Evolutionary conservation across 1,140 invertebrate genomes (phyloP).

Genomic region (Drepana arcuata): DNA sequence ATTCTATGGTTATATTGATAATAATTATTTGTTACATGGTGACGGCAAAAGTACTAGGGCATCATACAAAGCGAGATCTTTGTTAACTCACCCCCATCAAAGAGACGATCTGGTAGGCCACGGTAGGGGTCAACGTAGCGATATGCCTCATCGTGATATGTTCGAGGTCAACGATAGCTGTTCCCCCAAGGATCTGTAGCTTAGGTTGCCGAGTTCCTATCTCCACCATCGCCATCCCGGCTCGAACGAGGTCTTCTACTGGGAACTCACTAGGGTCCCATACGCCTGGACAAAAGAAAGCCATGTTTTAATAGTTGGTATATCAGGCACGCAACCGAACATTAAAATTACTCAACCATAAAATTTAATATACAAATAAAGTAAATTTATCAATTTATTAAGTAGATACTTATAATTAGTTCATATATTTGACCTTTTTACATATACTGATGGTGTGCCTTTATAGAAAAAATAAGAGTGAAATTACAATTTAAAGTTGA

Average conservation of each 20-base stretch:
- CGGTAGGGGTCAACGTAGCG: constrained; percentile 78
- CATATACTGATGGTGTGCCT: not conserved
- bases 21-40: too few species aligned
- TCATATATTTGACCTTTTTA: too few species aligned
- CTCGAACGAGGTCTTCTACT: constrained; percentile 33
- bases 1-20: too few species aligned
- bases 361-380: not conserved
- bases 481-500: too few species aligned
- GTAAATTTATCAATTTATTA: not conserved
- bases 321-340: not conserved
- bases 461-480: too few species aligned
- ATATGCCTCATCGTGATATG: constrained; percentile 78
- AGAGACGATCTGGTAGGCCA: constrained; percentile 76
- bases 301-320: too few species aligned
- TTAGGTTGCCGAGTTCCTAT: constrained; percentile 45
- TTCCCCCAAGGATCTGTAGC: constrained; percentile 47
- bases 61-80: too few species aligned
- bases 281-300: constrained; percentile 24
- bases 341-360: not conserved
- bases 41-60: too few species aligned
- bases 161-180: constrained; percentile 79
- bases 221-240: constrained; percentile 31
- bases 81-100: constrained; percentile 81
- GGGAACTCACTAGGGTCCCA: constrained; percentile 50
- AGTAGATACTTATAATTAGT: not conserved